Evolutionary conservation across 2,888 invertebrate species (phyloP), one percentile per base, ranked within the genome.

Genomic region (Morpho helenor): DNA sequence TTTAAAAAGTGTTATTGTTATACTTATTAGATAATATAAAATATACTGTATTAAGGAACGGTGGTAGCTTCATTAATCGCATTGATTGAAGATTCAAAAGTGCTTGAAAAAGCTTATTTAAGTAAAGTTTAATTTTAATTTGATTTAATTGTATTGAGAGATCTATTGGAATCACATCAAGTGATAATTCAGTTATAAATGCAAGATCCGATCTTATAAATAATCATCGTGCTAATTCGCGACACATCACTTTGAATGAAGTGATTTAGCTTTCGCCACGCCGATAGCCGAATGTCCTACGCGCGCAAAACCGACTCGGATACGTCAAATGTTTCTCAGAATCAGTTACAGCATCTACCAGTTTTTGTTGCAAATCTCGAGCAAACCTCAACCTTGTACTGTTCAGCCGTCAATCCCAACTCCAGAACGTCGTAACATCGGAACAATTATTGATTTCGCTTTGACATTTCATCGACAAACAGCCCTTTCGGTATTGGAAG

Each of bases 291-390:
- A 56, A 57, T 60, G 63, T 60, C 56, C 60, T 65, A 66, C 60
- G 63, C 59, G 57, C 58, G 61, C 57, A 66, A 68, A 67, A 67
- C 57, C 66, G 65, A 66, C 64, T 61, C 59, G 59, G 66, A 65
- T 63, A 64, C 67, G 65, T 66, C 63, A 78, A 74, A 86, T 87
- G 80, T 79, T 87, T 89, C 87, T 78, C 68, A 69, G 88, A 88
- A 88, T 74, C 79, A 72, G 74, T 75, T 73, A 73, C 73, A 68
- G 73, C 68, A 72, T 69, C 68, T 75, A 76, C 83, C 74, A 75
- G 72, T 89, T 89, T 89, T 89, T 88, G 76, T 64, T 49, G 16
- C 48, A 52, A 57, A 65, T 54, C 66, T 67, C 64, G 75, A 66
- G 71, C 68, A 74, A 76, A 69, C 74, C 77, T 76, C 75, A 74